Percentiles rank a stretch among this genome's conserved stretches.
phyloP scores from a whole-genome alignment of 2,113 vertebrate species.

The Ceratotherium simum region DNA sequence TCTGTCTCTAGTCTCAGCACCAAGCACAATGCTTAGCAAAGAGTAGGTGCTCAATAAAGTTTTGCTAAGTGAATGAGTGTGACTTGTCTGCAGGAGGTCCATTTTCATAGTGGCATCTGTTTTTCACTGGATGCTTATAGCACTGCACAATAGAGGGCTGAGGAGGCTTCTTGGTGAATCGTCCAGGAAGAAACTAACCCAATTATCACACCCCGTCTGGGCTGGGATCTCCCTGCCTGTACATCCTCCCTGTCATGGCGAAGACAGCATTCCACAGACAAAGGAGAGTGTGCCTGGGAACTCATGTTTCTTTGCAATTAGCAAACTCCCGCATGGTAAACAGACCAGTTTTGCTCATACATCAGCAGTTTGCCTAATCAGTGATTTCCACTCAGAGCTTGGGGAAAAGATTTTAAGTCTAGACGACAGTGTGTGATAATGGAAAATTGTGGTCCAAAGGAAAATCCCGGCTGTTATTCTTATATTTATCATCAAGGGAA shows the following conservation, averaged over 20 bases:
- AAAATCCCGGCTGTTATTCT: constrained; percentile 32
- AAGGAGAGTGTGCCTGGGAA: constrained; percentile 1
- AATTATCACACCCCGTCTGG: not conserved
- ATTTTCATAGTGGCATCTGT: not conserved
- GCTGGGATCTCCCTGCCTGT: not conserved
- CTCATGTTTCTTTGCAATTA: constrained; percentile 63
- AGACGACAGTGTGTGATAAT: constrained; percentile 14
- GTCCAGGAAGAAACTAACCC: not conserved
- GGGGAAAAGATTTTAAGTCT: constrained; percentile 43
- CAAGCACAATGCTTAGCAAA: not conserved
- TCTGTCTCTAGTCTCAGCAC: not conserved
- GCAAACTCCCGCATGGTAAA: constrained; percentile 52
- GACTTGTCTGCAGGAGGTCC: not conserved
- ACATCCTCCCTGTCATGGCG: not conserved
- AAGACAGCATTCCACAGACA: constrained; percentile 14
- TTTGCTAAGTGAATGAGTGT: not conserved
- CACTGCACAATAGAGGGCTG: not conserved
- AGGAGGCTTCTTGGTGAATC: not conserved
- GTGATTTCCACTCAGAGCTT: constrained; percentile 54
- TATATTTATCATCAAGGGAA: not conserved
- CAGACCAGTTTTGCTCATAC: constrained; percentile 47
- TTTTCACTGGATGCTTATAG: not conserved
- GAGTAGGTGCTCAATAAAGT: not conserved
- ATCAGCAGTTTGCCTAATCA: constrained; percentile 75
- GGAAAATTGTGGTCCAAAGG: not conserved